phyloP scores from a whole-genome alignment of 2,797 vertebrate genomes.

The Dallia pectoralis region DNA sequence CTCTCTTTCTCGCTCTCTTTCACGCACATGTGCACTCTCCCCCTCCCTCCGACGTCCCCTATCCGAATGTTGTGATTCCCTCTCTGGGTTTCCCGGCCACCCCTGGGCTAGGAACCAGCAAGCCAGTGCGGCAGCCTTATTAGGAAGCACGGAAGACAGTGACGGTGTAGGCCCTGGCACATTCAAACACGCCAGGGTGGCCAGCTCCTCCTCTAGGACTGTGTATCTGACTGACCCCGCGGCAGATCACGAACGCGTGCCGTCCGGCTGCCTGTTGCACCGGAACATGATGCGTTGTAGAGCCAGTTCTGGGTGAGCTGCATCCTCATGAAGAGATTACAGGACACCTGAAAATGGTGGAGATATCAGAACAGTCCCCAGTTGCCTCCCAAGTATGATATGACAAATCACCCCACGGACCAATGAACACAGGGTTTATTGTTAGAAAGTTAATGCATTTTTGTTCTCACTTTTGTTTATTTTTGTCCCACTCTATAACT shows the following conservation, averaged over 20 bases:
- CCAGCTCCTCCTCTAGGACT: no score
- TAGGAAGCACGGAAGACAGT: conserved; percentile 71
- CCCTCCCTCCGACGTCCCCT: background rate
- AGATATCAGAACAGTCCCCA: conserved; percentile 29
- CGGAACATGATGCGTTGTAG: background rate
- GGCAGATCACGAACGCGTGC: background rate
- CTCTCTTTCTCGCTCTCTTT: background rate
- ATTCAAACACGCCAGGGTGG: no score
- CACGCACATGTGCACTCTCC: background rate
- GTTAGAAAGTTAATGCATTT: background rate
- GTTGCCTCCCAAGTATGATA: conserved; percentile 32
- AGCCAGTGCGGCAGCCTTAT: conserved; percentile 60
- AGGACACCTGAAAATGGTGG: background rate
- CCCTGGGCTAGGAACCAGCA: conserved; percentile 58
- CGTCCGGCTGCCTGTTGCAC: background rate
- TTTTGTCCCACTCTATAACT: conserved; percentile 38
- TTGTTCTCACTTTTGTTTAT: background rate
- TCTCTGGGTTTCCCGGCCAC: conserved; percentile 36
- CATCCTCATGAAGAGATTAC: background rate
- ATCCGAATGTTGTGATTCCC: background rate
- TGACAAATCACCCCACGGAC: conserved; percentile 26
- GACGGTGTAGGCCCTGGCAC: conserved; percentile 43
- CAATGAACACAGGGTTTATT: conserved; percentile 49
- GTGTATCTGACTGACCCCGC: conserved; percentile 17
- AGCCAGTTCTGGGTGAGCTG: background rate